Conservation (phyloP, 1,140 invertebrate genomes). For the Thaumatotibia leucotreta region DNA sequence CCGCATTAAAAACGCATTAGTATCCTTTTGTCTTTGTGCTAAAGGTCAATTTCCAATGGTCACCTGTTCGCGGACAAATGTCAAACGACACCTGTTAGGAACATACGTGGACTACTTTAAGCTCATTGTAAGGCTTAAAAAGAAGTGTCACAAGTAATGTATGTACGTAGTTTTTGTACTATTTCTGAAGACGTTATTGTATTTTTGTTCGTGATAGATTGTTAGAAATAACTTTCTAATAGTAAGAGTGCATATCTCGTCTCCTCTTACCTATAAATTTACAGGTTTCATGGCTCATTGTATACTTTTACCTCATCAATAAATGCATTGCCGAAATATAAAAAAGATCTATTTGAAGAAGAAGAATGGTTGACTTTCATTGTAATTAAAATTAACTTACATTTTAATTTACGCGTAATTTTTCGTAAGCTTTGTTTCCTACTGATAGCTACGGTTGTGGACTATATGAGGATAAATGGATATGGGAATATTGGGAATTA, state of each 20-base stretch:
- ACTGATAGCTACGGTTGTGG: too few species aligned
- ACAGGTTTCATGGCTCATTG: too few species aligned
- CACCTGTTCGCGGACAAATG: background rate
- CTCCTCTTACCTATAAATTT: too few species aligned
- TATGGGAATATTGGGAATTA: too few species aligned
- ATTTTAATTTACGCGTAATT: too few species aligned
- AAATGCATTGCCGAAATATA: too few species aligned
- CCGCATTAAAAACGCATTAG: conserved; percentile 11
- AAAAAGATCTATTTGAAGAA: too few species aligned
- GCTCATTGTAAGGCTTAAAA: background rate
- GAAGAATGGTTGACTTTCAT: too few species aligned
- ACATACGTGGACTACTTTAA: background rate
- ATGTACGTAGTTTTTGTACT: background rate
- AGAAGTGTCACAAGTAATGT: background rate
- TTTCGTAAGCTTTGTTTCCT: too few species aligned
- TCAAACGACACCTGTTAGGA: conserved; percentile 5
- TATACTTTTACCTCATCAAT: too few species aligned
- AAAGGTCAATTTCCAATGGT: conserved; percentile 4
- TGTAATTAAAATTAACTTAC: too few species aligned
- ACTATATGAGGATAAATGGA: too few species aligned
- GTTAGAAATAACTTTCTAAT: background rate
- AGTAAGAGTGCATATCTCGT: background rate
- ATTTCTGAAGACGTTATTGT: background rate
- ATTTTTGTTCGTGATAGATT: background rate
- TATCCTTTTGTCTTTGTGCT: background rate